Percentiles rank a stretch among this genome's conserved stretches.
phyloP scores from a whole-genome alignment of 2,888 invertebrate species.

The Drosophila kuntzei region DNA sequence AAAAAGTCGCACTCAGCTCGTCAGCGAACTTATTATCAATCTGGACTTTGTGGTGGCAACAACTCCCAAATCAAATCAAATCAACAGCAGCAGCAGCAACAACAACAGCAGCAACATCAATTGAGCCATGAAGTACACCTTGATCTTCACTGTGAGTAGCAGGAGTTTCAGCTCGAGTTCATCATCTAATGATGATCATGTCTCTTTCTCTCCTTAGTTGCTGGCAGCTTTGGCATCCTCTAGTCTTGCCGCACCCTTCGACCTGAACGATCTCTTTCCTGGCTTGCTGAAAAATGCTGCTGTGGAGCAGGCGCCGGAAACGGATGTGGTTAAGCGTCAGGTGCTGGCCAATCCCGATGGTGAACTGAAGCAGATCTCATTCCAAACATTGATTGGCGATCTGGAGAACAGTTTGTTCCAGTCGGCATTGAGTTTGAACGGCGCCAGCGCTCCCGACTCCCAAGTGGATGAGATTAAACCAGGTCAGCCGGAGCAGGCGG shows the following conservation, averaged over 20 bases:
- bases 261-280: conserved; percentile 62
- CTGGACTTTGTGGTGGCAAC: conserved; percentile 63
- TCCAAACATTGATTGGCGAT: conserved; percentile 80
- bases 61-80: conserved; percentile 28
- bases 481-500: conserved; percentile 3
- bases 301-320: conserved; percentile 32
- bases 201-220: conserved; percentile 42
- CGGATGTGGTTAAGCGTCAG: conserved; percentile 73
- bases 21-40: conserved; percentile 69
- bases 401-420: conserved; percentile 80
- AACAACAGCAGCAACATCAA: conserved; percentile 11
- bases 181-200: not conserved
- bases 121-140: conserved; percentile 68
- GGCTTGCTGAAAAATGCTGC: conserved; percentile 49
- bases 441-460: conserved; percentile 63
- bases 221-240: conserved; percentile 44
- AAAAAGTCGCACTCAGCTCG: conserved; percentile 61
- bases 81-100: conserved; percentile 7
- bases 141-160: conserved; percentile 70
- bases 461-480: conserved; percentile 58
- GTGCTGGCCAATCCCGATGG: conserved; percentile 64
- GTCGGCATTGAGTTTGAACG: conserved; percentile 77
- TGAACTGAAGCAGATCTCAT: conserved; percentile 74
- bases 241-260: conserved; percentile 62
- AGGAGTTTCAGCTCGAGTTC: not conserved